Conservation (phyloP, 2,888 invertebrate species). For the Frankliniella fusca region DNA sequence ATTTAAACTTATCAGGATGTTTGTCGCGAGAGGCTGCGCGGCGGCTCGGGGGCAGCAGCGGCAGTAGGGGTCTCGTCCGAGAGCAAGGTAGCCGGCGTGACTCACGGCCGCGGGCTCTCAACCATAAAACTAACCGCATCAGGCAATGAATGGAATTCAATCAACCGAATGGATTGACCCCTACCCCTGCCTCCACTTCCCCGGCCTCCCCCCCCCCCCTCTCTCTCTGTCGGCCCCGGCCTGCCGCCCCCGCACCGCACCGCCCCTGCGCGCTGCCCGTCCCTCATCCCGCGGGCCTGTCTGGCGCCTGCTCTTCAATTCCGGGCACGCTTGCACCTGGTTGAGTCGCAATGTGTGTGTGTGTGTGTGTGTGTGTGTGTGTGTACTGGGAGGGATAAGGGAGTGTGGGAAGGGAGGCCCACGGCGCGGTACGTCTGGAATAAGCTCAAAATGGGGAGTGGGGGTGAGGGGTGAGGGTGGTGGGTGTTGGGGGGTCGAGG, state of each 20-base stretch:
- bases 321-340: background rate
- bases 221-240: background rate
- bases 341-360: background rate
- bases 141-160: background rate
- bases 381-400: background rate
- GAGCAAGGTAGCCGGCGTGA: background rate
- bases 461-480: no score
- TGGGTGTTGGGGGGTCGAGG: no score
- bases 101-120: background rate
- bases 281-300: no score
- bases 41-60: background rate
- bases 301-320: background rate
- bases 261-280: background rate
- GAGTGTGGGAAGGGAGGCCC: background rate
- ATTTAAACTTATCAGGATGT: no score
- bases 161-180: constrained; percentile 5
- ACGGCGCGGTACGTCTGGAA: no score
- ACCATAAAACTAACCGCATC: constrained; percentile 11
- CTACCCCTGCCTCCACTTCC: background rate
- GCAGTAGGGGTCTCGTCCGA: background rate
- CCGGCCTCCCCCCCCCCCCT: background rate
- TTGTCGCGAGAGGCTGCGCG: no score
- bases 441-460: no score
- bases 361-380: background rate
- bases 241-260: background rate